Percentiles rank a stretch among this genome's conserved stretches.
phyloP scores from a whole-genome alignment of 2,888 invertebrate genomes.

The Eristalis intricaria region DNA sequence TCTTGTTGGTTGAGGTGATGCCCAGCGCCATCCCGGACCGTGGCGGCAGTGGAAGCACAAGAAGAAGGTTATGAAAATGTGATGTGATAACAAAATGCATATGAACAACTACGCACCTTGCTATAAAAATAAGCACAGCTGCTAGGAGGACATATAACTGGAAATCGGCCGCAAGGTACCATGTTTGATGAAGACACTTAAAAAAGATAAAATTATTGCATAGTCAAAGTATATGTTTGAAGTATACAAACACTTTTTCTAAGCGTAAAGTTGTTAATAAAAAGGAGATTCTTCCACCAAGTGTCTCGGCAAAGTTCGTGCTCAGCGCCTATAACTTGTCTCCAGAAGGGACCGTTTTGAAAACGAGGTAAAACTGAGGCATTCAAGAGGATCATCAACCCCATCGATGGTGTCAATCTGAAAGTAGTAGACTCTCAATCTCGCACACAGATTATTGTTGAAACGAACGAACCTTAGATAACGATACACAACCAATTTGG shows the following conservation, averaged over 20 bases:
- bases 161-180: constrained; percentile 79
- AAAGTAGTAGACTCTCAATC: not conserved
- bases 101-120: constrained; percentile 74
- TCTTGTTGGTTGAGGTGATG: too few relatives aligned
- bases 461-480: constrained; percentile 75
- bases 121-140: constrained; percentile 74
- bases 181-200: constrained; percentile 79
- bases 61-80: too few relatives aligned
- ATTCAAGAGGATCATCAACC: constrained; percentile 76
- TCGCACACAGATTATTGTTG: not conserved
- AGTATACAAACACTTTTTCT: constrained; percentile 75
- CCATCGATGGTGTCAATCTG: constrained; percentile 76
- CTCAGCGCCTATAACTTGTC: constrained; percentile 76
- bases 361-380: constrained; percentile 79
- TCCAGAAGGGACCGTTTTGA: constrained; percentile 81
- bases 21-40: too few relatives aligned
- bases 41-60: too few relatives aligned
- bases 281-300: constrained; percentile 81
- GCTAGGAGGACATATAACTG: constrained; percentile 77
- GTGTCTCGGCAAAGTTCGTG: constrained; percentile 77
- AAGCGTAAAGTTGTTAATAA: constrained; percentile 78
- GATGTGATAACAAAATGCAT: not conserved
- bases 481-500: constrained; percentile 74
- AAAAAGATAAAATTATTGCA: not conserved
- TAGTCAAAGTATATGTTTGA: not conserved